These are phyloP conservation scores for Dermolepida albohirtum DNA, from an alignment of 2,888 invertebrate genomes.

Conservation along the genomic window DNA sequence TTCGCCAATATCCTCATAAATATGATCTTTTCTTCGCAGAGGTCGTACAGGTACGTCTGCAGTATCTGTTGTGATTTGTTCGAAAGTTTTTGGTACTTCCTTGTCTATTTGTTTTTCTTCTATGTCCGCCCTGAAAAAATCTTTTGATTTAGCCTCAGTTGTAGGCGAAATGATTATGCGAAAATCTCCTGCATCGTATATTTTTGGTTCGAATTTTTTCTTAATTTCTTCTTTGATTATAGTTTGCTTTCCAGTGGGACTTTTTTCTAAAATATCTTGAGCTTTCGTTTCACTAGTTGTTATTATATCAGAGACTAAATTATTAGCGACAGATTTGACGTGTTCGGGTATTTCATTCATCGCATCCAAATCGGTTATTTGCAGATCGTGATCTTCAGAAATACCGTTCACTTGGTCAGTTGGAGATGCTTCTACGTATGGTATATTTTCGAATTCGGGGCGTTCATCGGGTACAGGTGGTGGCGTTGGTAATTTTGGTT, in stretches of 20 bases:
- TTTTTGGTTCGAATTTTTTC: constrained; percentile 58
- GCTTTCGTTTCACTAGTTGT: constrained; percentile 43
- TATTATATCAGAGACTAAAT: constrained; percentile 51
- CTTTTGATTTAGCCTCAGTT: constrained; percentile 56
- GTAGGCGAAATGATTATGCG: constrained; percentile 58
- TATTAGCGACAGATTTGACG: constrained; percentile 51
- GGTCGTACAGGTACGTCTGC: constrained; percentile 50
- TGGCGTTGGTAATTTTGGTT: constrained; percentile 60
- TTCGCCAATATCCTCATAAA: constrained; percentile 57
- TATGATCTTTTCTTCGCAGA: constrained; percentile 53
- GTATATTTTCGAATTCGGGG: constrained; percentile 58
- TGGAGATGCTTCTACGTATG: constrained; percentile 58
- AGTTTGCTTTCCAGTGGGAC: constrained; percentile 47
- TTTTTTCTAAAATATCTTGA: constrained; percentile 44
- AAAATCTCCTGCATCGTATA: constrained; percentile 60
- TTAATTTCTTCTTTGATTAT: constrained; percentile 57
- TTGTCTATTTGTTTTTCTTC: constrained; percentile 55
- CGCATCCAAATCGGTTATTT: constrained; percentile 42
- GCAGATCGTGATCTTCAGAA: constrained; percentile 13
- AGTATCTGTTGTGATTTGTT: constrained; percentile 52
- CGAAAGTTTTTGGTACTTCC: constrained; percentile 53
- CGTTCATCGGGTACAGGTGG: constrained; percentile 49
- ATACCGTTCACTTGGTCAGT: constrained; percentile 45
- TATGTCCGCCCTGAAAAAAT: constrained; percentile 56
- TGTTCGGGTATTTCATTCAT: constrained; percentile 46